Evolutionary conservation across 2,888 invertebrate genomes (phyloP).

Genomic region (Tinea pellionella): DNA sequence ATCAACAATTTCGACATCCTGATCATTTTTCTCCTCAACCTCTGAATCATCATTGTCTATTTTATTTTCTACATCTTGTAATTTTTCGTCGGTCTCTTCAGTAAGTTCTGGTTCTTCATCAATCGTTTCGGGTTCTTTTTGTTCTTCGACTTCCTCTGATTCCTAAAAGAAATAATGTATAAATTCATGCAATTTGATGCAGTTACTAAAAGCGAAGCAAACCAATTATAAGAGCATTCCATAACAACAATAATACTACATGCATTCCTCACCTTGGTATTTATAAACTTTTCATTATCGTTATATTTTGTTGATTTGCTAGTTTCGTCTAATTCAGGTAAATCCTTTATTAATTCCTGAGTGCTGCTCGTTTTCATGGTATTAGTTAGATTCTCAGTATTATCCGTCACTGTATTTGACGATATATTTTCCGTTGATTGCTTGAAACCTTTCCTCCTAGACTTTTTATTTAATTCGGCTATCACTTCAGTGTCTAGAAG

Average conservation of each 20-base stretch:
- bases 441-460: conserved; percentile 45
- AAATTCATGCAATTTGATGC: conserved; percentile 42
- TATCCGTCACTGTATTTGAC: conserved; percentile 52
- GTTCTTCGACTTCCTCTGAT: conserved; percentile 28
- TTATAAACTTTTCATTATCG: conserved; percentile 2
- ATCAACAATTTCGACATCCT: conserved; percentile 14
- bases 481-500: conserved; percentile 66
- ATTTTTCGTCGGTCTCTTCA: conserved; percentile 25
- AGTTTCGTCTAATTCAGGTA: conserved; percentile 51
- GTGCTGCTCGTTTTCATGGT: conserved; percentile 57
- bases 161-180: conserved; percentile 54
- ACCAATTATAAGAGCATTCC: conserved; percentile 12
- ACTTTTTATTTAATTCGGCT: conserved; percentile 52
- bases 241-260: background rate
- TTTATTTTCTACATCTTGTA: conserved; percentile 16
- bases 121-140: conserved; percentile 17
- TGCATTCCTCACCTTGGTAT: conserved; percentile 15
- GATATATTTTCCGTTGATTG: conserved; percentile 58
- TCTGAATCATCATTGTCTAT: background rate
- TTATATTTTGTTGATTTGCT: conserved; percentile 20
- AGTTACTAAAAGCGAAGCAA: conserved; percentile 14
- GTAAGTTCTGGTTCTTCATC: conserved; percentile 18
- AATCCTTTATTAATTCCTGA: conserved; percentile 51
- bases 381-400: conserved; percentile 33
- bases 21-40: background rate